Conservation (phyloP, 2,113 vertebrate species). For the Ctenomys sociabilis region DNA sequence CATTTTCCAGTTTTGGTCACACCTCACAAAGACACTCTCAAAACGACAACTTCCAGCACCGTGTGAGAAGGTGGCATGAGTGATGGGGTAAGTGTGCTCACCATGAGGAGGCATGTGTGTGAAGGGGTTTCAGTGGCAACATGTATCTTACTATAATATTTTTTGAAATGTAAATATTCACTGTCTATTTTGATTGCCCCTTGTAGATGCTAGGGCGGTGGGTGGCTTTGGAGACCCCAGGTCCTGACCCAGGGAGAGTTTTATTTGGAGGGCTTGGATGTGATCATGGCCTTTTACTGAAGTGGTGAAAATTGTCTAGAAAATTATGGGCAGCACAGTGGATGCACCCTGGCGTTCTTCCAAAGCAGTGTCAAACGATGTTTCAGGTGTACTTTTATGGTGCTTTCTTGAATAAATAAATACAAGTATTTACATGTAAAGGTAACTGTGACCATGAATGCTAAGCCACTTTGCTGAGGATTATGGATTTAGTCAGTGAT, state of each 20-base stretch:
- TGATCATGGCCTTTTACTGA: slow-evolving; percentile 6
- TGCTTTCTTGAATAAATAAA: slow-evolving; percentile 1
- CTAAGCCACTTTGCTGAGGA: slow-evolving; percentile 2
- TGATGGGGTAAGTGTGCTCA: not conserved
- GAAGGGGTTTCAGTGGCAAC: not conserved
- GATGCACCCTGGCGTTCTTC: not conserved
- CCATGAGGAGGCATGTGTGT: not conserved
- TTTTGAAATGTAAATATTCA: not conserved
- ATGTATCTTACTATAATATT: not conserved
- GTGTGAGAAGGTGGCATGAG: not conserved
- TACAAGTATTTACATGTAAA: not conserved
- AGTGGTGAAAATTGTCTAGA: not conserved
- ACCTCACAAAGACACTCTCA: not conserved
- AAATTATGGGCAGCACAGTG: not conserved
- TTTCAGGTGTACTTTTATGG: slow-evolving; percentile 22
- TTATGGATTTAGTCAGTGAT: not conserved
- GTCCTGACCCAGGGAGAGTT: not conserved
- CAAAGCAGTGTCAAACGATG: slow-evolving; percentile 8
- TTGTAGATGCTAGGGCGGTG: not conserved
- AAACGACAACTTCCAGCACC: not conserved
- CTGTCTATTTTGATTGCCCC: not conserved
- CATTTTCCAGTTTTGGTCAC: not conserved
- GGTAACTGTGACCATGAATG: not conserved
- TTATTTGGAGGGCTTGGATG: not conserved
- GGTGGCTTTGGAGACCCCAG: not conserved